Conservation (phyloP, 2,888 invertebrate genomes). For the Gryllus longicercus region DNA sequence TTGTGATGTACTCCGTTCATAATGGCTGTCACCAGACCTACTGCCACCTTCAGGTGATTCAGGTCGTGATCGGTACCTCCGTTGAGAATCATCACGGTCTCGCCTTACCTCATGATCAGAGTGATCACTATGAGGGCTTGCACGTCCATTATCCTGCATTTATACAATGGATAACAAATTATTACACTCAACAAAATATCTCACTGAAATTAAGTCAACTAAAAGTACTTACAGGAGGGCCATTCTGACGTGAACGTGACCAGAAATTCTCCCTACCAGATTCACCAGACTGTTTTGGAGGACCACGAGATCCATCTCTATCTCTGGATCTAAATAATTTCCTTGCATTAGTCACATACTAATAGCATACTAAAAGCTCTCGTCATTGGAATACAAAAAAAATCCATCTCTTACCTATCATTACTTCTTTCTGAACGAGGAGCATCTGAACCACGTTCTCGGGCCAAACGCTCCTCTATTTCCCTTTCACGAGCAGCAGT, state of each 20-base stretch:
- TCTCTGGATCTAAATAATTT: constrained; percentile 27
- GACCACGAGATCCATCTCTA: constrained; percentile 34
- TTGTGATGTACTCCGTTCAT: constrained; percentile 19
- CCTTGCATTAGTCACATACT: constrained; percentile 22
- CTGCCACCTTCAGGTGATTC: constrained; percentile 21
- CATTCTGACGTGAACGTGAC: constrained; percentile 36
- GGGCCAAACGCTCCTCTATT: constrained; percentile 82
- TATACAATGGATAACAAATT: not conserved
- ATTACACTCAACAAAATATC: not conserved
- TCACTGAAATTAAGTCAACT: not conserved
- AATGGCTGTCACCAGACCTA: constrained; percentile 19
- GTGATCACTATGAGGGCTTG: constrained; percentile 27
- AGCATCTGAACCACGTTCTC: constrained; percentile 40
- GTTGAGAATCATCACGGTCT: not conserved
- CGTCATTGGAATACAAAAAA: too few species aligned
- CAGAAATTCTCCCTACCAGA: constrained; percentile 43
- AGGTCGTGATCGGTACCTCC: constrained; percentile 22
- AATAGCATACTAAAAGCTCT: not conserved
- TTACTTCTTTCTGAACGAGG: constrained; percentile 2
- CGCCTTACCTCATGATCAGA: constrained; percentile 27
- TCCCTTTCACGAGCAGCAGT: constrained; percentile 85
- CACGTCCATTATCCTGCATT: constrained; percentile 25
- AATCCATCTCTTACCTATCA: constrained; percentile 20
- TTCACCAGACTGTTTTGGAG: constrained; percentile 31
- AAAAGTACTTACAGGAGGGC: not conserved